phyloP scores from a whole-genome alignment of 2,797 vertebrate genomes.

The Chelmon rostratus region DNA sequence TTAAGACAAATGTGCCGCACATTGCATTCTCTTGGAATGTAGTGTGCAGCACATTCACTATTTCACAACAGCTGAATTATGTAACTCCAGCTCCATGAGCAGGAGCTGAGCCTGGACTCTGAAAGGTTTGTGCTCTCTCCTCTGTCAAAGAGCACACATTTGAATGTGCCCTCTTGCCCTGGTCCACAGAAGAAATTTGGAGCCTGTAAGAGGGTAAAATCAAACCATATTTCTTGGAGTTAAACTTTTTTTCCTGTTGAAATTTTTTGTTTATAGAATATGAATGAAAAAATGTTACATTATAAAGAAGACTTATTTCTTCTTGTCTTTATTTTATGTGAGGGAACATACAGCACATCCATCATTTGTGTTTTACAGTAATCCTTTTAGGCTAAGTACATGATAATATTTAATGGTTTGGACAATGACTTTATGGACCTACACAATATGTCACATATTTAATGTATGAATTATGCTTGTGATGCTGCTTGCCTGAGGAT shows the following conservation, averaged over 20 bases:
- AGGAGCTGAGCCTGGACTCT: not conserved
- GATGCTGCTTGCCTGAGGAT: not conserved
- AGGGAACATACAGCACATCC: slow-evolving; percentile 10
- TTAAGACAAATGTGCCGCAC: no score
- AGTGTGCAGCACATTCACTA: not conserved
- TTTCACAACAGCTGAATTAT: not conserved
- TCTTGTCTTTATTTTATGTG: not conserved
- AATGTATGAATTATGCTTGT: not conserved
- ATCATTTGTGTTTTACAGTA: slow-evolving; percentile 20
- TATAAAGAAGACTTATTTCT: not conserved
- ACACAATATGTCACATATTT: not conserved
- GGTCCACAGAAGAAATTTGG: not conserved
- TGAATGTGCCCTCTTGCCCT: not conserved
- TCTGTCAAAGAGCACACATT: not conserved
- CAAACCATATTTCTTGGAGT: no score
- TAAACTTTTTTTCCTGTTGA: no score
- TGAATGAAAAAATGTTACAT: not conserved
- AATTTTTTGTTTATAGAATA: not conserved
- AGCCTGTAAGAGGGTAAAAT: not conserved
- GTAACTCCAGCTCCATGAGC: not conserved
- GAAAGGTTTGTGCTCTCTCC: not conserved
- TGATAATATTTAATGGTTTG: slow-evolving; percentile 16
- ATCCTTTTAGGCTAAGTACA: not conserved
- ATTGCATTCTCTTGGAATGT: not conserved
- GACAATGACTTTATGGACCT: not conserved